Percentiles rank a stretch among this genome's conserved stretches.
Evolutionary conservation across 2,888 invertebrate species (phyloP).

Genomic region (Xylophagus ater): DNA sequence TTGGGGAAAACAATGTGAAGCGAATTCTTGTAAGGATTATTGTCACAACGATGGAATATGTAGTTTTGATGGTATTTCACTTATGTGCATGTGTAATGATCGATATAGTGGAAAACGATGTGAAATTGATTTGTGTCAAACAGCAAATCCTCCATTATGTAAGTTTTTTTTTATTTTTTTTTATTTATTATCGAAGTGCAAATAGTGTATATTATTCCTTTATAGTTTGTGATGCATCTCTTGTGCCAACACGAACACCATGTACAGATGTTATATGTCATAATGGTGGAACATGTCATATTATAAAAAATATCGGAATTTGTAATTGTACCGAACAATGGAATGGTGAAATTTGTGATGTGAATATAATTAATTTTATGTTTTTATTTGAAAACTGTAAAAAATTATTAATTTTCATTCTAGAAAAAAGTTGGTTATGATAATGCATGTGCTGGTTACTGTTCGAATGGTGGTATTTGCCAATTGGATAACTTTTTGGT

Average conservation of each 20-base stretch:
- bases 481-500: slow-evolving; percentile 40
- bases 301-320: slow-evolving; percentile 38
- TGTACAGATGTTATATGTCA: slow-evolving; percentile 41
- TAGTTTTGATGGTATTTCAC: slow-evolving; percentile 17
- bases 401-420: slow-evolving; percentile 11
- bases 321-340: slow-evolving; percentile 47
- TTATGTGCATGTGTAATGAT: slow-evolving; percentile 40
- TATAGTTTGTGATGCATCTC: slow-evolving; percentile 29
- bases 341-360: slow-evolving; percentile 47
- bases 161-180: slow-evolving; percentile 7
- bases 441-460: slow-evolving; percentile 49
- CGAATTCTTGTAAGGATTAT: slow-evolving; percentile 40
- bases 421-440: slow-evolving; percentile 46
- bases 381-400: slow-evolving; percentile 11
- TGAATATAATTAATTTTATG: slow-evolving; percentile 15
- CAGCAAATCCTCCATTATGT: slow-evolving; percentile 33
- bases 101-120: slow-evolving; percentile 41
- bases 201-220: neutral
- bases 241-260: slow-evolving; percentile 30
- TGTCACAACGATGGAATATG: slow-evolving; percentile 44
- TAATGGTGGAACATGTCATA: slow-evolving; percentile 46
- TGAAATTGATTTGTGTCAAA: slow-evolving; percentile 44
- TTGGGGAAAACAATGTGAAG: slow-evolving; percentile 43
- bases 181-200: neutral
- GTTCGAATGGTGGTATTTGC: slow-evolving; percentile 51